Evolutionary conservation across 2,888 invertebrate genomes (phyloP), one percentile per base, ranked within the genome.

Genomic region (Dicyrtomina minuta): DNA sequence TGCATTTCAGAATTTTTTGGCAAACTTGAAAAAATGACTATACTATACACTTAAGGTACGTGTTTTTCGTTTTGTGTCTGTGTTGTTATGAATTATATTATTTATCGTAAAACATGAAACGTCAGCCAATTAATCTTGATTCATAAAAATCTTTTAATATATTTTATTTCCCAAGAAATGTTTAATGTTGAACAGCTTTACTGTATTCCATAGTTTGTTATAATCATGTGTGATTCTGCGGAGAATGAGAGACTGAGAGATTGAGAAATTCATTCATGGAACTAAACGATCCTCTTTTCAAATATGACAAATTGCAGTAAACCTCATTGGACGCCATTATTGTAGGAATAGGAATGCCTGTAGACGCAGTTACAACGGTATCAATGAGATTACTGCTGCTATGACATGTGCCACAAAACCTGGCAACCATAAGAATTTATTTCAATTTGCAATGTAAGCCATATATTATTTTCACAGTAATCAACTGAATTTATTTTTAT

Each of bases 131-230:
- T n/a, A n/a, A n/a, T n/a, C n/a, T n/a, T n/a, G n/a, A n/a, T n/a
- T n/a, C n/a, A n/a, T n/a, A n/a, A n/a, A n/a, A n/a, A n/a, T n/a
- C n/a, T n/a, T n/a, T n/a, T n/a, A n/a, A n/a, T n/a, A n/a, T n/a
- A n/a, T n/a, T n/a, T n/a, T n/a, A n/a, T n/a, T n/a, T n/a, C n/a
- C n/a, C n/a, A n/a, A n/a, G n/a, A n/a, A n/a, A n/a, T n/a, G n/a
- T n/a, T n/a, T n/a, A n/a, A n/a, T n/a, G n/a, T n/a, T n/a, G n/a
- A 78, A 79, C 67, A 80, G 80, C 74, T 79, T 80, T 12, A 80
- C 79, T 0, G 70, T 81, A n/a, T n/a, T n/a, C n/a, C 33, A 76
- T 81, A 8, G 77, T n/a, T 76, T 56, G 66, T 80, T 56, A 65
- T 70, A 8, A 71, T 64, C 1, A 73, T 78, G 1, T 69, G 80